phyloP scores from a whole-genome alignment of 2,888 invertebrate genomes.

The Caenorhabditis uteleia region DNA sequence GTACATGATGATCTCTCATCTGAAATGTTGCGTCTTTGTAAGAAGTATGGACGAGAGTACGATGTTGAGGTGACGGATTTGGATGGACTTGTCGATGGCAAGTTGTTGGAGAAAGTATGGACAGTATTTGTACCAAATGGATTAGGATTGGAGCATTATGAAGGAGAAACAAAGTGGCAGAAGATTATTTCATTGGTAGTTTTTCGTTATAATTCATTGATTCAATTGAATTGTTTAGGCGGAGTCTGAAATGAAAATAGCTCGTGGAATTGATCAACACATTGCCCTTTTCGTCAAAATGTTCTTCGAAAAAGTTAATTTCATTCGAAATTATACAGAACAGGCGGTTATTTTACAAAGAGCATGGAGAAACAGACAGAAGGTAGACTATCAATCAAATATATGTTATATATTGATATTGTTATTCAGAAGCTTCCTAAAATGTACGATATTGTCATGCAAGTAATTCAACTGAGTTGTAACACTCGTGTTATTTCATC shows the following conservation, averaged over 20 bases:
- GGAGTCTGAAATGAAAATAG: constrained; percentile 16
- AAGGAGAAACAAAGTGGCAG: constrained; percentile 15
- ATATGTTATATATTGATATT: not conserved
- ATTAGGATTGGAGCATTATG: not conserved
- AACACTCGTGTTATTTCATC: not conserved
- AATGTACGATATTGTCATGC: constrained; percentile 3
- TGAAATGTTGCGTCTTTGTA: constrained; percentile 11
- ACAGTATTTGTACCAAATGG: not conserved
- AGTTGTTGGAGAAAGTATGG: constrained; percentile 14
- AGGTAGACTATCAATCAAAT: not conserved
- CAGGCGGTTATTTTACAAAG: constrained; percentile 5
- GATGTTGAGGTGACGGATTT: constrained; percentile 17
- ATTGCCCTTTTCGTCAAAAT: constrained; percentile 23
- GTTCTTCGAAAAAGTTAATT: constrained; percentile 14
- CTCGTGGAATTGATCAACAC: constrained; percentile 18
- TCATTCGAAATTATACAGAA: constrained; percentile 5
- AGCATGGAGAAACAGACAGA: constrained; percentile 1
- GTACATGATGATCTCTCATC: constrained; percentile 21
- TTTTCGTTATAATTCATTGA: not conserved
- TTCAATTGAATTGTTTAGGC: constrained; percentile 1
- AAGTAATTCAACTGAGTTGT: not conserved
- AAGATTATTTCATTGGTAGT: constrained; percentile 9
- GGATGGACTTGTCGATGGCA: constrained; percentile 12
- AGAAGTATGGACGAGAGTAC: constrained; percentile 8
- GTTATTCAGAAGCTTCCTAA: constrained; percentile 10